Evolutionary conservation across 2,113 vertebrate species (phyloP).

Genomic region (Grantiella picta): DNA sequence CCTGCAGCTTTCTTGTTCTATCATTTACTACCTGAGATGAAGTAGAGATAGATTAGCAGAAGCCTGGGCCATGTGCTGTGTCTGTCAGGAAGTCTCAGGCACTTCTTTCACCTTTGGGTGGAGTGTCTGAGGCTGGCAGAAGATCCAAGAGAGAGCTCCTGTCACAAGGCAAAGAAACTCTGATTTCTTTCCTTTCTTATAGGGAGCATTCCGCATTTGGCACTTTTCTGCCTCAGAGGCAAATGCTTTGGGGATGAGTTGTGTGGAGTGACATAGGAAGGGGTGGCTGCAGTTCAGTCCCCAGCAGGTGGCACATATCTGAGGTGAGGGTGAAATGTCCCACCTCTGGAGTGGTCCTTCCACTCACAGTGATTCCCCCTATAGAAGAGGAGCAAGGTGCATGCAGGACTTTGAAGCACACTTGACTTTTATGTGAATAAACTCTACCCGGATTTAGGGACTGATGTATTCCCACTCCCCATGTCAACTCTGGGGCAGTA

Average conservation of each 20-base stretch:
- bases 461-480: not conserved
- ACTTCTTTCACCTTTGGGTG: not conserved
- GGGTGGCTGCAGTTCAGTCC: not conserved
- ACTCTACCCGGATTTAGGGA: not conserved
- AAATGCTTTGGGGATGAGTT: not conserved
- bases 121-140: not conserved
- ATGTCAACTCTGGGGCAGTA: not conserved
- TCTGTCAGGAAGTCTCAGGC: not conserved
- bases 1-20: not conserved
- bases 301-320: accelerated
- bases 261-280: not conserved
- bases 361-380: not conserved
- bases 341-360: not conserved
- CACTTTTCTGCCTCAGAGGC: not conserved
- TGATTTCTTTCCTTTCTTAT: not conserved
- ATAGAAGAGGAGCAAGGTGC: not conserved
- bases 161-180: accelerated
- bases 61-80: accelerated
- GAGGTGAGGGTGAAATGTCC: not conserved
- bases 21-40: not conserved
- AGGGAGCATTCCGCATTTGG: not conserved
- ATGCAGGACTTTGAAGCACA: not conserved
- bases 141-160: not conserved
- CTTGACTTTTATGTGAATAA: not conserved
- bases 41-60: not conserved